Evolutionary conservation across 2,888 invertebrate species (phyloP), one percentile per base, ranked within the genome.

Genomic region (Fissipunctia ypsillon): DNA sequence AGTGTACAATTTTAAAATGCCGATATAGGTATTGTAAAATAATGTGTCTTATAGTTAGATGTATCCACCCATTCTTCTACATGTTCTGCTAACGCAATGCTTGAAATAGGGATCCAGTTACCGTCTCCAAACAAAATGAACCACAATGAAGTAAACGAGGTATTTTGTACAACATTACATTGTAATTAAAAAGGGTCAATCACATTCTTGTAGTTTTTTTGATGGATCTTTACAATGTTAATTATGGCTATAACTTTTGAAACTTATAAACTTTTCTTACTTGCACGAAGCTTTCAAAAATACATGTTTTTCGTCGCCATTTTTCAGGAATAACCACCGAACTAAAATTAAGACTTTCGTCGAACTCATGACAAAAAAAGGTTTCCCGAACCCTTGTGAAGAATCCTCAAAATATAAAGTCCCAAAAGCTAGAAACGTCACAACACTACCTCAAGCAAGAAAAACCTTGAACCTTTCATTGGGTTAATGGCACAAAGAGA

Each of bases 1-100:
- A 35, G 3, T 9, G 16, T 65, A 64, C 6, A 60, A 61, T 71
- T n/a, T 72, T 63, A 9, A 52, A 64, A 59, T 48, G 4, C 22
- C 25, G 14, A 31, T 52, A 4, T n/a, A n/a, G n/a, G n/a, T 7
- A 50, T 16, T 50, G 28, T 10, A 19, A 19, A 43, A 14, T 64
- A 6, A 22, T 31, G n/a, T 4, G 1, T 2, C 0, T 28, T 5
- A 16, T 14, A 1, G 0, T 16, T n/a, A 45, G 9, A 1, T 57
- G 6, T 3, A 9, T 22, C n/a, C n/a, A 59, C 16, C 31, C 2
- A 57, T 31, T 22, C n/a, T 16, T 60, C 2, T 35, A n/a, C 7
- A 12, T 69, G 19, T 52, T 52, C n/a, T 70, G 14, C n/a, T 9
- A 35, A 19, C 14, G 0, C 9, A 25, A n/a, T 38, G 4, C 28